phyloP scores from a whole-genome alignment of 2,113 vertebrate genomes.

The Holacanthus passer region DNA sequence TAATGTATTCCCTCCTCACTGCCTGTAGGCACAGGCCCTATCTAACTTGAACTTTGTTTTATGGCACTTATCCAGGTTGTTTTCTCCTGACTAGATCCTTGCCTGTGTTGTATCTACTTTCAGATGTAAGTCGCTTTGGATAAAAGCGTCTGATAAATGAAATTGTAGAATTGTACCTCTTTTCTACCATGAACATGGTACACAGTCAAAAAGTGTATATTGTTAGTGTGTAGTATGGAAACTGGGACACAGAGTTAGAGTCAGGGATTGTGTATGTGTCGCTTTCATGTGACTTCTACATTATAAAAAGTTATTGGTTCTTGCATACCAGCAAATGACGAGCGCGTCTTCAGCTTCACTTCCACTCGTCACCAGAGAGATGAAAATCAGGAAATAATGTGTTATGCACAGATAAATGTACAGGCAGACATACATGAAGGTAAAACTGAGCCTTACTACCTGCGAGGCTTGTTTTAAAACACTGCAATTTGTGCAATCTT shows the following conservation, averaged over 20 bases:
- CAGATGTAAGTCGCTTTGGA: too few species aligned
- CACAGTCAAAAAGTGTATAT: background rate
- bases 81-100: too few species aligned
- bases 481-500: conserved; percentile 22
- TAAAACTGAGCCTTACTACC: background rate
- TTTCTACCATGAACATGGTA: background rate
- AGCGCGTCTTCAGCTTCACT: conserved; percentile 1
- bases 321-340: background rate
- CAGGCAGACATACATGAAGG: background rate
- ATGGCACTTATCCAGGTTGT: too few species aligned
- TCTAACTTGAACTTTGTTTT: too few species aligned
- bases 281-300: background rate
- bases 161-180: background rate
- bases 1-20: too few species aligned
- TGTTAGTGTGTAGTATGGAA: background rate
- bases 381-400: background rate
- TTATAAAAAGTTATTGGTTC: background rate
- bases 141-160: too few species aligned
- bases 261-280: background rate
- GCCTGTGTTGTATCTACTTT: too few species aligned
- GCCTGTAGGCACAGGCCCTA: too few species aligned
- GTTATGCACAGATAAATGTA: background rate
- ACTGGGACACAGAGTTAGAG: background rate
- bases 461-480: conserved; percentile 32
- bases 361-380: background rate